These are phyloP conservation scores for Recurvirostra avosetta DNA, from an alignment of 2,113 vertebrate species.

Conservation along the genomic window DNA sequence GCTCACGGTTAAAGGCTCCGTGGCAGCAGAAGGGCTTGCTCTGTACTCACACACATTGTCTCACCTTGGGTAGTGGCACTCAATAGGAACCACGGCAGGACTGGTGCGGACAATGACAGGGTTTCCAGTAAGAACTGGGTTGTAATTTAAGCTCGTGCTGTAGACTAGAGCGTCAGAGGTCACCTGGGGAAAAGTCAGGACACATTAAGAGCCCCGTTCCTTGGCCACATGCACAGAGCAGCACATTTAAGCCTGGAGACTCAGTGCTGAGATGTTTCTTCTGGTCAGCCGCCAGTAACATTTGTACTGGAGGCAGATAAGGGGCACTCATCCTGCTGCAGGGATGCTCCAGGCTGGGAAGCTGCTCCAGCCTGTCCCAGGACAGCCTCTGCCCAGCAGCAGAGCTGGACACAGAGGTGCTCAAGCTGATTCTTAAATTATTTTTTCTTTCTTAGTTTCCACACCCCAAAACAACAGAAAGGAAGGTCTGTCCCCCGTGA, in stretches of 20 bases:
- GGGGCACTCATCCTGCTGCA: not conserved
- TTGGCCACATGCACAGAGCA: not conserved
- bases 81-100: not conserved
- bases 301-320: rapidly evolving
- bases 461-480: not conserved
- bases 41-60: not conserved
- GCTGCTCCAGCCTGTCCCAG: not conserved
- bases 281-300: not conserved
- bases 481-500: not conserved
- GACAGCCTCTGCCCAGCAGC: not conserved
- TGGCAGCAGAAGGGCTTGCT: not conserved
- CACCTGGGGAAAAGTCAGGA: slow-evolving; percentile 21
- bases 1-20: not conserved
- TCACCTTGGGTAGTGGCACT: slow-evolving; percentile 59
- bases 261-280: not conserved
- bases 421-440: not conserved
- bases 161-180: slow-evolving; percentile 56
- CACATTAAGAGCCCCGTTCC: not conserved
- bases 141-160: slow-evolving; percentile 58
- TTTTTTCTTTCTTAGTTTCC: not conserved
- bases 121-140: not conserved
- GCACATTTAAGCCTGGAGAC: not conserved
- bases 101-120: slow-evolving; percentile 51
- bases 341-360: not conserved
- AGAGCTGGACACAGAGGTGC: not conserved